Evolutionary conservation across 2,888 invertebrate species (phyloP), one percentile per base, ranked within the genome.

Genomic region (Dynastes tityus): DNA sequence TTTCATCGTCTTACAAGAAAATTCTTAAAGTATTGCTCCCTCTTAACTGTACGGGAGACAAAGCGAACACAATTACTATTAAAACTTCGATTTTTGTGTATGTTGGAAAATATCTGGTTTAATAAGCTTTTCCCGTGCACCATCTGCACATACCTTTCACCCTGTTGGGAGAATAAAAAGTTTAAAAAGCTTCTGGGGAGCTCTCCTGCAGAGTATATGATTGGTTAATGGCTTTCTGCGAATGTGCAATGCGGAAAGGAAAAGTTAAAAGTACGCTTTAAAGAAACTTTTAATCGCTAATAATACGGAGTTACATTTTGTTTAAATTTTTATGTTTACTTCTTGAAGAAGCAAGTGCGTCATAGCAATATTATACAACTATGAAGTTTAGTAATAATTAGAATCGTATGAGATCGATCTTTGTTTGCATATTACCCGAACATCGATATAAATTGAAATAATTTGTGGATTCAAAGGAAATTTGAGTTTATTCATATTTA

Each of bases 41-140:
- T 22, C 9, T 58, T 16, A n/a, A 22, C 55, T 9, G 22, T 3
- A 58, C 2, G 55, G n/a, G n/a, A 5, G 55, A 58, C 55, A 58
- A 58, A 58, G 16, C 8, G 2, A 5, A 6, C 27, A 29, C 5
- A 63, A 63, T 63, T 63, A 63, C 63, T 29, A n/a, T 32, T 32
- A 63, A 63, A 32, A 63, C 32, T 63, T 29, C 27, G 32, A 63
- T 63, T 63, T 29, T 63, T 63, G 55, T 58, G 9, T 58, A 63
- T 63, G 32, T 63, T 32, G 13, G 32, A 6, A 32, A 32, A 63
- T 63, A 32, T 63, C 13, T 16, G 9, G 40, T 55, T 55, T 71
- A 71, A 71, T 71, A 32, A 71, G 58, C 29, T 71, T 71, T 58
- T 27, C 37, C 40, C 37, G 49, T 71, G 55, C 58, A 37, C 37